phyloP scores from a whole-genome alignment of 1,140 invertebrate species.

The Pogonognathellus flavescens region DNA sequence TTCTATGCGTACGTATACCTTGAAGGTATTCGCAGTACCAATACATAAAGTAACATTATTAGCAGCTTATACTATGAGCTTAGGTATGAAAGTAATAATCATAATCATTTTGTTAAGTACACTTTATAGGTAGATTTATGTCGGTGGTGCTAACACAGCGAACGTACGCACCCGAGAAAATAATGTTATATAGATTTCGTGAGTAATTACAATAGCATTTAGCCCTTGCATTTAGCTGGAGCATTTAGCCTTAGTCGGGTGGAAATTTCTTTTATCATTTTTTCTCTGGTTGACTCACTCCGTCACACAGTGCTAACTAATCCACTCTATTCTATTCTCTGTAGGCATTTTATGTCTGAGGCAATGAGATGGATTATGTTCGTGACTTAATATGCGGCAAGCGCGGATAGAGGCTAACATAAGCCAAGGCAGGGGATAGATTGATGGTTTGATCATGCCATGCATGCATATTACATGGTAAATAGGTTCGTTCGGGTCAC shows the following conservation, averaged over 20 bases:
- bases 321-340: constrained; percentile 42
- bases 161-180: background rate
- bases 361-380: constrained; percentile 61
- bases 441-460: constrained; percentile 60
- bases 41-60: background rate
- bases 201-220: constrained; percentile 59
- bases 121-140: background rate
- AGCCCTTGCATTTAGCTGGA: too few species aligned
- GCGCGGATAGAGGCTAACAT: constrained; percentile 46
- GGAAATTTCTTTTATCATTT: constrained; percentile 53
- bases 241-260: constrained; percentile 46
- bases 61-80: background rate
- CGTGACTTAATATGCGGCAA: constrained; percentile 61
- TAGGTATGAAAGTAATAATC: background rate
- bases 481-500: constrained; percentile 58
- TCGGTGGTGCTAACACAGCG: background rate
- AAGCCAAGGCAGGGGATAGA: constrained; percentile 37
- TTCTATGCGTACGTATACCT: too few species aligned
- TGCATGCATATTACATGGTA: constrained; percentile 61
- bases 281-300: constrained; percentile 21
- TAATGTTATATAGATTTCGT: constrained; percentile 52
- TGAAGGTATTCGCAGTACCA: background rate
- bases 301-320: constrained; percentile 13
- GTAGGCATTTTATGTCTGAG: constrained; percentile 36
- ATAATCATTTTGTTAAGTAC: background rate